phyloP scores from a whole-genome alignment of 1,140 invertebrate species.

The Plodia interpunctella region DNA sequence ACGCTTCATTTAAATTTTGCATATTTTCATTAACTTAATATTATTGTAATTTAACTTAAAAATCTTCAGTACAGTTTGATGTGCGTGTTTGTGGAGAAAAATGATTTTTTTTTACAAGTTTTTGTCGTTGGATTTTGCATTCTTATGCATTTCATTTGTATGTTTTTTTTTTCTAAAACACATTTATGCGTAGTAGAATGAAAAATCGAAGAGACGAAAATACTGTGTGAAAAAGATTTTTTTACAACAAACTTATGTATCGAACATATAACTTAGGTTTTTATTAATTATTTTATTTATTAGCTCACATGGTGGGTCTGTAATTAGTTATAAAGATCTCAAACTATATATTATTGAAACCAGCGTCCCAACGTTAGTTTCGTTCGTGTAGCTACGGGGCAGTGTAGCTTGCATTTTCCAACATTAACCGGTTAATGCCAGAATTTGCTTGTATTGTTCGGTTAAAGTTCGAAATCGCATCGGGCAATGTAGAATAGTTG shows the following conservation, averaged over 20 bases:
- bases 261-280: background rate
- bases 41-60: too few species aligned
- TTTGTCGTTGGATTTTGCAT: too few species aligned
- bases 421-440: background rate
- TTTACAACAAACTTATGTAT: background rate
- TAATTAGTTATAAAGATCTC: slow-evolving; percentile 6
- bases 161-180: too few species aligned
- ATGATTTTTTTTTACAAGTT: too few species aligned
- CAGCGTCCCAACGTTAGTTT: background rate
- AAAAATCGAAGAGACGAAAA: too few species aligned
- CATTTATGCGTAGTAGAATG: too few species aligned
- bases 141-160: too few species aligned
- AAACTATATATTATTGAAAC: background rate
- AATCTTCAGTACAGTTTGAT: too few species aligned
- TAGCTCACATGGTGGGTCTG: slow-evolving; percentile 3
- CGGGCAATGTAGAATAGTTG: background rate
- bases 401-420: background rate
- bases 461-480: background rate
- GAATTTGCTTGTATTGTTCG: too few species aligned
- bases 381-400: background rate
- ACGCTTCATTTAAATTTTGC: too few species aligned
- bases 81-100: too few species aligned
- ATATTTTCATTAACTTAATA: too few species aligned
- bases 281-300: slow-evolving; percentile 8
- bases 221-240: background rate